Base-by-base conservation (phyloP, 2,113 vertebrate genomes). In the Ptyas mucosa region DNA sequence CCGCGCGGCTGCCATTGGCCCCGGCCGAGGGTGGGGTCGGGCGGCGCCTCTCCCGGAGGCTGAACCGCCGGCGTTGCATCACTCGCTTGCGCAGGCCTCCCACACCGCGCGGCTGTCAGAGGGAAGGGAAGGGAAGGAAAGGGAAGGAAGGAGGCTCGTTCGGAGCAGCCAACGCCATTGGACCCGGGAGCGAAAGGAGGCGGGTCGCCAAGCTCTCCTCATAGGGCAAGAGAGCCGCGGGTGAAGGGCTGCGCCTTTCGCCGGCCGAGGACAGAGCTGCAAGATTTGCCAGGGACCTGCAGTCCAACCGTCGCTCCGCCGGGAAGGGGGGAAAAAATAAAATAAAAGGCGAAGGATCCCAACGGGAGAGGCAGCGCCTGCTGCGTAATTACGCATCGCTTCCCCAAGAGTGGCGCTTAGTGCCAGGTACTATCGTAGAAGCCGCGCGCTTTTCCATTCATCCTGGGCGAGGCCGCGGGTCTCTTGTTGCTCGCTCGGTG, bases 111-210 rank as follows among this genome's bases (percentile, higher is more conserved):
- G 1, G 64, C 20, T n/a, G 39, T 3, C 43, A 29, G 9, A 55
- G 5, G 34, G 21, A 5, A 54, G 14, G 34, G 2, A 1, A 49
- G 29, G 8, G 54, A 52, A 52, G 51, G 51, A 52, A 7, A 8
- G 9, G 85, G 58, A 64, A 52, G 39, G 53, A 12, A 61, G 18
- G 90, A 94, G 93, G 93, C 90, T 92, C 75, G 88, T 21, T 89
- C 87, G 10, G 1, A 5, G 23, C 11, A 24, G 10, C 75, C 1
- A 55, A 39, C 15, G 1, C 90, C 3, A 92, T 90, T 94, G 93
- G 90, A 5, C 11, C 26, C 5, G 2, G 1, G 26, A 55, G 14
- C 8, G 54, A 10, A 46, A 61, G 23, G 12, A 64, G 89, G 92
- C 39, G 69, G 88, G 14, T 26, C 15, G 2, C 1, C 0, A 4